phyloP scores from a whole-genome alignment of 2,113 vertebrate genomes.

The Sceloporus undulatus region DNA sequence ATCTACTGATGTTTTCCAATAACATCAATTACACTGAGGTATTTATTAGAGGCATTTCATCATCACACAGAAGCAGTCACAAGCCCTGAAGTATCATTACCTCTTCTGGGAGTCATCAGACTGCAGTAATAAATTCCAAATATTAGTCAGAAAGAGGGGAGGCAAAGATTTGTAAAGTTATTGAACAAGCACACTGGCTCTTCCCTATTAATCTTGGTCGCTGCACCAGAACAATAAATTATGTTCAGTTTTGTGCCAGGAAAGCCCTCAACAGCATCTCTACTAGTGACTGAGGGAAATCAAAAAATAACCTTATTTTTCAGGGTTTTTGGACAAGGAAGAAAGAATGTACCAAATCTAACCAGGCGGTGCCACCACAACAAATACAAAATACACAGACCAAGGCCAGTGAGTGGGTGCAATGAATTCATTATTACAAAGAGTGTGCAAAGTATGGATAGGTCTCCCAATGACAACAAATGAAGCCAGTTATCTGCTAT shows the following conservation, averaged over 20 bases:
- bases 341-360: too few species aligned
- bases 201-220: slow-evolving; percentile 19
- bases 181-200: slow-evolving; percentile 23
- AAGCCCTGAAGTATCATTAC: too few species aligned
- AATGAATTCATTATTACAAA: too few species aligned
- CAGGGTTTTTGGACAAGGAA: too few species aligned
- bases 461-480: too few species aligned
- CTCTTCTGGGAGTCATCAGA: not conserved
- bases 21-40: slow-evolving; percentile 22
- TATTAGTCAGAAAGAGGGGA: slow-evolving; percentile 8
- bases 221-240: not conserved
- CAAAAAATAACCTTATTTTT: slow-evolving; percentile 11
- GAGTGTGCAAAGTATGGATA: too few species aligned
- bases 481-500: too few species aligned
- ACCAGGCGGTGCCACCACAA: too few species aligned
- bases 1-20: slow-evolving; percentile 16
- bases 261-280: slow-evolving; percentile 22
- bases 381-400: too few species aligned
- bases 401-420: too few species aligned
- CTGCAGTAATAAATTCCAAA: slow-evolving; percentile 1
- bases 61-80: slow-evolving; percentile 4
- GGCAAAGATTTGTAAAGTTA: not conserved
- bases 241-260: slow-evolving; percentile 28
- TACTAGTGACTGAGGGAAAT: slow-evolving; percentile 1
- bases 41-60: slow-evolving; percentile 19